A percentile compares a stretch with the other conserved stretches of the same genome.
Conservation (phyloP, 2,113 vertebrate genomes). For the Rousettus leschenaultii region DNA sequence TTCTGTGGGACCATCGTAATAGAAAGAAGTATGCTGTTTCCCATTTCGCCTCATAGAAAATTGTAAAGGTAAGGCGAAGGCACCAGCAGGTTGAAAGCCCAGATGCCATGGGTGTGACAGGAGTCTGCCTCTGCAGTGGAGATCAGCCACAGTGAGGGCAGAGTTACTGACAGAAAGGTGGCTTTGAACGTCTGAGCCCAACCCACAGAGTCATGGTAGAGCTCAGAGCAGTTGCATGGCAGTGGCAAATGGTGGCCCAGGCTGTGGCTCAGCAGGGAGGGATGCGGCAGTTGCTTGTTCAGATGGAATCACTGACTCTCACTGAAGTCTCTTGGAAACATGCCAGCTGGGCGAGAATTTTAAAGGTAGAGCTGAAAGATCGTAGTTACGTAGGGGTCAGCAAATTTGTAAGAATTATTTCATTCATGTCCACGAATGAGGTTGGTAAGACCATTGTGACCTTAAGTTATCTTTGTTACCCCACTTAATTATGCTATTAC, state of each 20-base stretch:
- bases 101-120: background rate
- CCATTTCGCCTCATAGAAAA: background rate
- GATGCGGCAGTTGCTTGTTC: background rate
- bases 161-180: background rate
- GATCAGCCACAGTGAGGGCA: background rate
- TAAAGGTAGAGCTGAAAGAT: background rate
- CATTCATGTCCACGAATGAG: background rate
- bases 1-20: background rate
- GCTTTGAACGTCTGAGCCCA: accelerated
- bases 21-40: background rate
- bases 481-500: background rate
- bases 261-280: too few relatives aligned
- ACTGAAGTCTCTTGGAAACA: background rate
- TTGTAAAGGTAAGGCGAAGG: background rate
- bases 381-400: background rate
- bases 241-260: background rate
- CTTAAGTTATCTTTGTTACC: background rate
- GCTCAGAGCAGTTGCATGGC: accelerated
- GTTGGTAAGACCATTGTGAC: background rate
- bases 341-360: background rate
- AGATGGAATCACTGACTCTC: background rate
- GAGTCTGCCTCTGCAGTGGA: background rate
- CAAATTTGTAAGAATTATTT: background rate
- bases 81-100: background rate
- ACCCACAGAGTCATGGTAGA: accelerated